phyloP scores from a whole-genome alignment of 2,888 invertebrate genomes.

The Caradrina kadenii region DNA sequence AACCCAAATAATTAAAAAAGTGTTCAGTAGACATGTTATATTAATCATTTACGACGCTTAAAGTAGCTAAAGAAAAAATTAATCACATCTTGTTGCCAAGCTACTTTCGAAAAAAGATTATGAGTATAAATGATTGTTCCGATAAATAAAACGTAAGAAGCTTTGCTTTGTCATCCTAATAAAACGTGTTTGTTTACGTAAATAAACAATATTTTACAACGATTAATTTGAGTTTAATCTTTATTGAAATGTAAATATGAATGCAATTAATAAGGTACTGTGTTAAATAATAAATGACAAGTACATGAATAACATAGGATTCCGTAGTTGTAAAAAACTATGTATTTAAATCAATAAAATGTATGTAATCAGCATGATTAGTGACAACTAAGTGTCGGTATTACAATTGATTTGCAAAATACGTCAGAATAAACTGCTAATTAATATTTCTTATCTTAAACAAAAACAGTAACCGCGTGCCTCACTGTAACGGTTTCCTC shows the following conservation, averaged over 20 bases:
- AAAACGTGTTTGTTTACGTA: not conserved
- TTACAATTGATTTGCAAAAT: not conserved
- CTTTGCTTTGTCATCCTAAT: not conserved
- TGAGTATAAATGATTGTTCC: not conserved
- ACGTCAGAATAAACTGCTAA: no score
- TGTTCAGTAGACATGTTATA: not conserved
- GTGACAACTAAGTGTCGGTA: not conserved
- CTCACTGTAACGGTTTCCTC: not conserved
- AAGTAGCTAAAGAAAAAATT: not conserved
- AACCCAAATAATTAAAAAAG: conserved; percentile 6
- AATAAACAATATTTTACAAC: not conserved
- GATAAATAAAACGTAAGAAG: conserved; percentile 14
- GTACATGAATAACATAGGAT: not conserved
- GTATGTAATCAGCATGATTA: no score
- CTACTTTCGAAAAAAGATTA: conserved; percentile 2
- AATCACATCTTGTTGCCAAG: not conserved
- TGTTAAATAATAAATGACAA: not conserved
- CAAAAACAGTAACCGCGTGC: no score
- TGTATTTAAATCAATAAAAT: no score
- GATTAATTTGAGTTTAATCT: not conserved
- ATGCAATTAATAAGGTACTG: not conserved
- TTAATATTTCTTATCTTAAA: no score
- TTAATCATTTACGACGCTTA: not conserved
- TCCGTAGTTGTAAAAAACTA: not conserved
- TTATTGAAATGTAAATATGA: not conserved